These are phyloP conservation scores for Hipposideros armiger DNA, from an alignment of 2,113 vertebrate species.

Conservation along the genomic window DNA sequence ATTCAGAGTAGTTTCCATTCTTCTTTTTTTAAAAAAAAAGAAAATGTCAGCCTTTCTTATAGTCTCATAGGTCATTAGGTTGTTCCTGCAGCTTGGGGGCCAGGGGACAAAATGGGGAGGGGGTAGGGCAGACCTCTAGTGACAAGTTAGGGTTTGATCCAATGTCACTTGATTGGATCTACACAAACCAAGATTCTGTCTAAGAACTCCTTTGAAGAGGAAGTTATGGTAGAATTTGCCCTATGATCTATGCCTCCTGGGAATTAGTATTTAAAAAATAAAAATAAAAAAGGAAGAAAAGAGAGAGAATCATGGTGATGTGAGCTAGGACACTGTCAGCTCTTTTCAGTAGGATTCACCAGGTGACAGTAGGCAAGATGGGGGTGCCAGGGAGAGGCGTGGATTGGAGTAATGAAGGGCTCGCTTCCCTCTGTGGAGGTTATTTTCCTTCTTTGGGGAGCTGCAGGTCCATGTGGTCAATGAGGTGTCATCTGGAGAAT, in stretches of 20 bases:
- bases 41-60: not conserved
- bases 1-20: not conserved
- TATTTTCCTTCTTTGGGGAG: not conserved
- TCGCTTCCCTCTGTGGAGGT: not conserved
- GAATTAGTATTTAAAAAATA: not conserved
- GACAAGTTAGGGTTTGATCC: not conserved
- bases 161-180: not conserved
- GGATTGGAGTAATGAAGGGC: not conserved
- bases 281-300: not conserved
- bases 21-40: not conserved
- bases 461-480: not conserved
- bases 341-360: not conserved
- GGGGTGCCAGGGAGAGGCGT: not conserved
- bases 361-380: not conserved
- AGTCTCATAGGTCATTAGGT: not conserved
- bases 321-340: not conserved
- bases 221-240: not conserved
- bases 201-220: slow-evolving; percentile 22
- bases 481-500: not conserved
- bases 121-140: not conserved
- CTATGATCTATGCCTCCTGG: not conserved
- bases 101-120: fast-evolving
- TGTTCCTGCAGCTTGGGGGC: not conserved
- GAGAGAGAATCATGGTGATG: not conserved
- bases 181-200: not conserved